A percentile compares a stretch with the other conserved stretches of the same genome.
phyloP scores from a whole-genome alignment of 2,888 invertebrate genomes.

The Apotomis capreana region DNA sequence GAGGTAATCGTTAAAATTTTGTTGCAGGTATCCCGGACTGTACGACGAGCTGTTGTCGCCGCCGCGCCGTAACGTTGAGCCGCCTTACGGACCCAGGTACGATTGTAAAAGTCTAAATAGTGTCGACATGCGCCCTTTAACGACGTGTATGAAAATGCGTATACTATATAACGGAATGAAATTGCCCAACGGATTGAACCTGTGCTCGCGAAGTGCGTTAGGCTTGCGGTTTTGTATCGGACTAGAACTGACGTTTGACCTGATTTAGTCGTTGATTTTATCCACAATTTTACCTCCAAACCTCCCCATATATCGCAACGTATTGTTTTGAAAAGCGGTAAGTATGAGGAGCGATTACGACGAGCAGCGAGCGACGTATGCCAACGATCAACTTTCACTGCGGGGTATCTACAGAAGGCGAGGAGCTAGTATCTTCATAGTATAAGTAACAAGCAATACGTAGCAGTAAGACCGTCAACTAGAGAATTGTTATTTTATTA shows the following conservation, averaged over 20 bases:
- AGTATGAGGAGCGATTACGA: constrained; percentile 13
- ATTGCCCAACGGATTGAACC: constrained; percentile 77
- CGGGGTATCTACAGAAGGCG: constrained; percentile 25
- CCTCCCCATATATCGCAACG: background rate
- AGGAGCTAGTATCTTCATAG: constrained; percentile 4
- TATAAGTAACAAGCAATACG: background rate
- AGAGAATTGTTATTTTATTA: background rate
- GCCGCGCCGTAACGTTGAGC: constrained; percentile 77
- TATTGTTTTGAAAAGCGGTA: constrained; percentile 25
- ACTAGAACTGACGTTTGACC: constrained; percentile 36
- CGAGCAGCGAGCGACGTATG: constrained; percentile 5
- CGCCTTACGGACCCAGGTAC: constrained; percentile 81
- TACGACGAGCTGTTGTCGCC: constrained; percentile 81
- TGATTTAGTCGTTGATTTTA: constrained; percentile 17
- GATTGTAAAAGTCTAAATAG: constrained; percentile 78
- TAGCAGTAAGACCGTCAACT: background rate
- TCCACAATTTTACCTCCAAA: constrained; percentile 8
- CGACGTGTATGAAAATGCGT: constrained; percentile 57
- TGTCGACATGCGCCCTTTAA: constrained; percentile 61
- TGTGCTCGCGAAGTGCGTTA: constrained; percentile 57
- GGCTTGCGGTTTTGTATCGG: constrained; percentile 38
- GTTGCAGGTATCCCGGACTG: constrained; percentile 70
- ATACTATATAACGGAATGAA: constrained; percentile 57
- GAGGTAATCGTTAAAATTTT: background rate
- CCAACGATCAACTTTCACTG: constrained; percentile 20